Evolutionary conservation across 2,888 invertebrate genomes (phyloP).

Genomic region (Eristalis tenax): DNA sequence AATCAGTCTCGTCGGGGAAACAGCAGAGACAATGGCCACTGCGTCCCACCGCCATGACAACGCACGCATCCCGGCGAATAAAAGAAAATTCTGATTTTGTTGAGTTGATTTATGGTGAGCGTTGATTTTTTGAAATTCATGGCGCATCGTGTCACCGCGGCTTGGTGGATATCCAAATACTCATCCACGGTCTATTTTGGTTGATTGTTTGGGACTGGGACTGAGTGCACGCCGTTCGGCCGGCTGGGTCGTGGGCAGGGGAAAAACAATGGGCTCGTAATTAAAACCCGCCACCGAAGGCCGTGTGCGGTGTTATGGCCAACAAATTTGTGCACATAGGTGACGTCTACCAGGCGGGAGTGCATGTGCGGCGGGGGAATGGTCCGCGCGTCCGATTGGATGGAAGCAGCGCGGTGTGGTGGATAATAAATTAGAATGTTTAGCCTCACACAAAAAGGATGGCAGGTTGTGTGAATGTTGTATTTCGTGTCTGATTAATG

Average conservation of each 20-base stretch:
- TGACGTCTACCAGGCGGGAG: background rate
- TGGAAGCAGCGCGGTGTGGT: background rate
- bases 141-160: conserved; percentile 57
- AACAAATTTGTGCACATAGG: conserved; percentile 40
- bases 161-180: conserved; percentile 27
- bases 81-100: conserved; percentile 28
- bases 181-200: conserved; percentile 58
- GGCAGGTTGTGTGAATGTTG: conserved; percentile 11
- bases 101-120: conserved; percentile 56
- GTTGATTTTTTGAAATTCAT: conserved; percentile 54
- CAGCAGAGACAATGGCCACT: conserved; percentile 40
- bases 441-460: conserved; percentile 7
- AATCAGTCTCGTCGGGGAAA: conserved; percentile 25
- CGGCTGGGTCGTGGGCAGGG: background rate
- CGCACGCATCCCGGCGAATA: background rate
- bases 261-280: conserved; percentile 41
- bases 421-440: conserved; percentile 54
- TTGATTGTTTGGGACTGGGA: conserved; percentile 45
- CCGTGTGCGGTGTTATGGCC: conserved; percentile 46
- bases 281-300: conserved; percentile 57
- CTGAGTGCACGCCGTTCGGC: background rate
- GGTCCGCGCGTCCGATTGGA: background rate
- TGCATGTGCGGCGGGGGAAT: background rate
- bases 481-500: conserved; percentile 18
- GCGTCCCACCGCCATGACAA: background rate